Percentiles rank a stretch among this genome's conserved stretches.
Conservation (phyloP, 1,140 invertebrate genomes). For the Meteorus sp. region DNA sequence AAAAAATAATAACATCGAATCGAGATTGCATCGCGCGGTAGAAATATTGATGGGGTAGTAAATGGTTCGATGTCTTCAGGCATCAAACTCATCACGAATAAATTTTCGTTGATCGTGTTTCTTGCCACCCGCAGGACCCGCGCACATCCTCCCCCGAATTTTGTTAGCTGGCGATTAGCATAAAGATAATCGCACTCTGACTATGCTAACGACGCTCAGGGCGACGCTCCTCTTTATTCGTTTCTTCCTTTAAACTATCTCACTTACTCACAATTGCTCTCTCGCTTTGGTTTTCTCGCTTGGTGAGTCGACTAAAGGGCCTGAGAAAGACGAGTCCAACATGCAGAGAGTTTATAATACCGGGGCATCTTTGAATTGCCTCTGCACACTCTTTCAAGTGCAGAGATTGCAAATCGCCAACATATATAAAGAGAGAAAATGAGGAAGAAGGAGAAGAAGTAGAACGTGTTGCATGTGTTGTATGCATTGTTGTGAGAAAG, state of each 20-base stretch:
- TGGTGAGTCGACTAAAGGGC: slow-evolving; percentile 1
- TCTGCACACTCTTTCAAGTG: neutral
- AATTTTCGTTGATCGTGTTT: slow-evolving; percentile 25
- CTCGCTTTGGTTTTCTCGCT: no score
- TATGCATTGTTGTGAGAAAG: no score
- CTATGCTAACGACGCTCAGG: slow-evolving; percentile 17
- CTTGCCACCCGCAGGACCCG: no score
- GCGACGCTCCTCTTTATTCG: slow-evolving; percentile 6
- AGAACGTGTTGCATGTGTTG: no score
- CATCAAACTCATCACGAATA: slow-evolving; percentile 17
- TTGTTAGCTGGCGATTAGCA: slow-evolving; percentile 20
- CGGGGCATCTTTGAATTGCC: slow-evolving; percentile 4
- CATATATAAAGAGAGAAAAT: neutral
- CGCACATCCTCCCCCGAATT: slow-evolving; percentile 12
- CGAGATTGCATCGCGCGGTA: neutral
- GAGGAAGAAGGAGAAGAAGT: slow-evolving; percentile 14
- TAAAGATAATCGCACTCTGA: slow-evolving; percentile 22
- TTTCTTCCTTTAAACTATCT: neutral
- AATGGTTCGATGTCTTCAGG: slow-evolving; percentile 28
- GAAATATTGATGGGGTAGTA: neutral
- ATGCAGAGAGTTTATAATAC: slow-evolving; percentile 1
- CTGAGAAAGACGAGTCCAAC: slow-evolving; percentile 15
- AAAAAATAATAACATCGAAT: neutral
- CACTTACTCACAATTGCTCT: slow-evolving; percentile 13
- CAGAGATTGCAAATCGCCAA: neutral